Evolutionary conservation across 2,888 invertebrate genomes (phyloP).

Genomic region (Formica aserva): DNA sequence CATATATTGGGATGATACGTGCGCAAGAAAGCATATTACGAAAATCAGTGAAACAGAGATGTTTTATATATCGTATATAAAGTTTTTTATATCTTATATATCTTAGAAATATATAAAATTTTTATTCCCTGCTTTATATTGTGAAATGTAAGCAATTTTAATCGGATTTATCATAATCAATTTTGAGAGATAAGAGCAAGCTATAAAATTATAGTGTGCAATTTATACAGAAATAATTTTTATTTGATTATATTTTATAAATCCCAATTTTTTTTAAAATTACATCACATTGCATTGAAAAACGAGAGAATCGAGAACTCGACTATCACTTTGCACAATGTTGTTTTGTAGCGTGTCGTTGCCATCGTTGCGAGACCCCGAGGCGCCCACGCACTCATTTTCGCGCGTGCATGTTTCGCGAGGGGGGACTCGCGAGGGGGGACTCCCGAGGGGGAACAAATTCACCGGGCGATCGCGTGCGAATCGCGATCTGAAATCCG

Average conservation of each 20-base stretch:
- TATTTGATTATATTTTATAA: background rate
- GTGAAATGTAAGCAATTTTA: background rate
- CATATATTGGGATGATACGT: background rate
- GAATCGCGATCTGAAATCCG: conserved; percentile 52
- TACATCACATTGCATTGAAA: background rate
- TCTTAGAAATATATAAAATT: background rate
- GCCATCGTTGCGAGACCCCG: conserved; percentile 49
- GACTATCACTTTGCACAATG: conserved; percentile 6
- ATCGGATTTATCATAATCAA: background rate
- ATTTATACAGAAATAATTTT: background rate
- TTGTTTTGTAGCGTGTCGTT: conserved; percentile 44
- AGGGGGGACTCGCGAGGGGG: background rate
- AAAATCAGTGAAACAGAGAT: background rate
- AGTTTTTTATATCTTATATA: background rate
- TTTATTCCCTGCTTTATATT: background rate
- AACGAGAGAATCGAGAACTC: background rate
- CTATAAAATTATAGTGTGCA: background rate
- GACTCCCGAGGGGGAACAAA: background rate
- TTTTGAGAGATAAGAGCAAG: background rate
- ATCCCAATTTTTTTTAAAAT: background rate
- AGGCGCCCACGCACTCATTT: conserved; percentile 31
- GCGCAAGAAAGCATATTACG: background rate
- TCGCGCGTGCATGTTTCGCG: background rate
- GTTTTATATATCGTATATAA: background rate
- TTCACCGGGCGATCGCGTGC: conserved; percentile 51